Evolutionary conservation across 2,113 vertebrate genomes (phyloP).

Genomic region (Rhea pennata): DNA sequence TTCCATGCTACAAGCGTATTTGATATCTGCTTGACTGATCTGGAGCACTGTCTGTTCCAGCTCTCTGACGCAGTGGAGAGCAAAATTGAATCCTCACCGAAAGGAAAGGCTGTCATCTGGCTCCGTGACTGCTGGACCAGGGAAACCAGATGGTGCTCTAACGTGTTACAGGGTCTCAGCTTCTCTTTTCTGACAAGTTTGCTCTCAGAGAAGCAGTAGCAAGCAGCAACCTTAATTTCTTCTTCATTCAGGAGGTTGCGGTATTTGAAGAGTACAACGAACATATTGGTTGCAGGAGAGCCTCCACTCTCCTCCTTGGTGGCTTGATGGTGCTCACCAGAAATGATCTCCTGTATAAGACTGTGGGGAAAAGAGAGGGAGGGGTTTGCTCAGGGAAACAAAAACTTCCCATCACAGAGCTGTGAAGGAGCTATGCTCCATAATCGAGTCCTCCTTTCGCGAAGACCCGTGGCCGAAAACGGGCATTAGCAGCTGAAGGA

Average conservation of each 20-base stretch:
- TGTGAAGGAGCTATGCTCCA: not conserved
- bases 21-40: not conserved
- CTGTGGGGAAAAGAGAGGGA: not conserved
- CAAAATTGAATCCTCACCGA: not conserved
- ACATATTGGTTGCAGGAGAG: too few species aligned
- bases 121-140: not conserved
- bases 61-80: not conserved
- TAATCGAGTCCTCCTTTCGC: not conserved
- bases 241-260: not conserved
- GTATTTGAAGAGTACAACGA: not conserved
- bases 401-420: not conserved
- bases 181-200: not conserved
- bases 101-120: too few species aligned
- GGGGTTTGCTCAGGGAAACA: not conserved
- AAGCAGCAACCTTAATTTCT: not conserved
- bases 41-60: not conserved
- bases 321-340: not conserved
- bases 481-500: not conserved
- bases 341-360: not conserved
- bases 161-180: too few species aligned
- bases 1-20: fast-evolving
- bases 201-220: not conserved
- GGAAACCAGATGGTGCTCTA: not conserved
- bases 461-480: not conserved
- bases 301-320: not conserved